Base-by-base conservation (phyloP, 2,797 vertebrate genomes). In the Sebastes minor region DNA sequence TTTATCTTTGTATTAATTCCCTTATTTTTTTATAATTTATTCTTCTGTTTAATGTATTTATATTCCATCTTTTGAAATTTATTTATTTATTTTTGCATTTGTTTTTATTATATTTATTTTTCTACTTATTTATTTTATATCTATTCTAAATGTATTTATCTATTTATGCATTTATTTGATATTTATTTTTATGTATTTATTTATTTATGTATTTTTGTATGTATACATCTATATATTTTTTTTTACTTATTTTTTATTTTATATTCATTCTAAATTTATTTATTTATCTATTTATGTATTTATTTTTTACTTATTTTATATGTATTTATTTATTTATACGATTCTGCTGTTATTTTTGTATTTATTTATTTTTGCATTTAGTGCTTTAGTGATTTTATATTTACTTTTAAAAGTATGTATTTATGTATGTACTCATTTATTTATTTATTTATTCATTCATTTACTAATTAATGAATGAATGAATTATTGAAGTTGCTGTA, bases 401-500 rank as follows among this genome's bases (percentile, higher is more conserved):
- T 35, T 35, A 35, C 11, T 35, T 35, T 35, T 35, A 35, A 35
- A 35, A 35, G 33, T 35, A 35, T 4, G 11, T 35, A 35, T 35
- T 35, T 35, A 35, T 12, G 11, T 35, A 35, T 35, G 33, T 35
- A 35, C 33, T 35, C 33, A 35, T 35, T 35, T 13, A 38, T 38
- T 49, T 6, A 27, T 27, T 27, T 8, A 30, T 20, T n/a, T 16
- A 42, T 42, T 20, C 8, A 27, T 56, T 56, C 35, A 35, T 35
- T 35, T 35, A 35, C 35, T 35, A 35, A 35, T 35, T 35, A 35
- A 35, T 35, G 12, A 35, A 35, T 35, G 1, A 5, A 13, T 35
- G 1, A 13, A 1, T 35, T 35, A 8, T 8, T 56, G 6, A 61
- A 60, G 14, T 5, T 52, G 10, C 18, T 2, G 13, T 94, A 96